A percentile compares a stretch with the other conserved stretches of the same genome.
These are phyloP conservation scores for Syngnathoides biaculeatus DNA, from an alignment of 2,113 vertebrate genomes.

Conservation along the genomic window DNA sequence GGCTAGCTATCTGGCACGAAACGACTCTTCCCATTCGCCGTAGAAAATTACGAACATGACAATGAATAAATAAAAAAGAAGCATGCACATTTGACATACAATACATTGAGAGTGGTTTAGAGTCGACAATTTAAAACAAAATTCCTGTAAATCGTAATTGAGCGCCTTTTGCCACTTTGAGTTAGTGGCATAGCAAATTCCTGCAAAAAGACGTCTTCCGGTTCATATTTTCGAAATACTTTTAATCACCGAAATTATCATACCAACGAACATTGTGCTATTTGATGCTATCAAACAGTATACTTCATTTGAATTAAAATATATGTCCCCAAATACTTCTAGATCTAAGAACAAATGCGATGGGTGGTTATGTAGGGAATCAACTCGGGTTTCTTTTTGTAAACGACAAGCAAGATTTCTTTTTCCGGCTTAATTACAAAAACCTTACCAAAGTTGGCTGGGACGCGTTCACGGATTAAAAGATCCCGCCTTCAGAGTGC, in stretches of 20 bases:
- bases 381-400: not conserved
- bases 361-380: not conserved
- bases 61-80: not conserved
- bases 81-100: not conserved
- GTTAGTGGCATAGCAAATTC: not conserved
- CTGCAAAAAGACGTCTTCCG: not conserved
- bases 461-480: constrained; percentile 30
- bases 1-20: constrained; percentile 23
- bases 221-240: constrained; percentile 24
- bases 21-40: not conserved
- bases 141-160: not conserved
- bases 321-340: not conserved
- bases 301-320: not conserved
- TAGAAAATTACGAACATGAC: no score
- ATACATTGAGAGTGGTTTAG: no score
- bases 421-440: not conserved
- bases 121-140: not conserved
- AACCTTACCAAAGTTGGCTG: not conserved
- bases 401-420: not conserved
- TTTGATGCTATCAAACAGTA: not conserved
- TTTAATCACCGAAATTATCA: not conserved
- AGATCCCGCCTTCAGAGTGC: constrained; percentile 60
- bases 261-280: no score
- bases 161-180: constrained; percentile 19
- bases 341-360: not conserved